Conservation (phyloP, 2,888 invertebrate species). For the Yponomeuta evonymella region DNA sequence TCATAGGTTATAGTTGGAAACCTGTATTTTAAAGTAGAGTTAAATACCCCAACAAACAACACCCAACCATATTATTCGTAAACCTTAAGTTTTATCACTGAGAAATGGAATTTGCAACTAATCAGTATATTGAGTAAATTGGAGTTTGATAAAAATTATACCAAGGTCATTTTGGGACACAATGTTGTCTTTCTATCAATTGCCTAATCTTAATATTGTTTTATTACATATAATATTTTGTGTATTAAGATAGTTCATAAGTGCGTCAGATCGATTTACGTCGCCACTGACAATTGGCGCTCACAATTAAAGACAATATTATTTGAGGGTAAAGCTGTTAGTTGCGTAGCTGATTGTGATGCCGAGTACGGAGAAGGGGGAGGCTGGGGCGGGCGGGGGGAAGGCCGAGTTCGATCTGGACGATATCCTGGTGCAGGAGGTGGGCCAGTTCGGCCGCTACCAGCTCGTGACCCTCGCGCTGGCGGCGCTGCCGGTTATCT, state of each 20-base stretch:
- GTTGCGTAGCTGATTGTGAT: background rate
- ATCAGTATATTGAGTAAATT: no score
- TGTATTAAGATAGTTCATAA: background rate
- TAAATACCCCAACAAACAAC: no score
- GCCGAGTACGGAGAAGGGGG: conserved; percentile 25
- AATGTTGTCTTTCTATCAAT: background rate
- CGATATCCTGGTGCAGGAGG: conserved; percentile 51
- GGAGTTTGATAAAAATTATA: background rate
- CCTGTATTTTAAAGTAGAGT: no score
- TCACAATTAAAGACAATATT: no score
- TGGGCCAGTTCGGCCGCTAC: conserved; percentile 62
- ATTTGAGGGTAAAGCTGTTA: background rate
- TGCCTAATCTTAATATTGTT: background rate
- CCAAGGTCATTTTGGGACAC: background rate
- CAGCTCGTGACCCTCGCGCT: conserved; percentile 53
- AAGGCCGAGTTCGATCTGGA: conserved; percentile 47
- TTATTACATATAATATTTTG: background rate
- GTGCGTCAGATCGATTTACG: background rate
- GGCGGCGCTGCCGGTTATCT: conserved; percentile 57
- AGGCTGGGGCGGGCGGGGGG: conserved; percentile 27
- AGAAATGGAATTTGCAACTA: no score
- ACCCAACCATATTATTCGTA: no score
- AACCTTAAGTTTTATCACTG: no score
- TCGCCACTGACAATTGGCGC: background rate
- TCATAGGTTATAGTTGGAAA: no score